phyloP scores from a whole-genome alignment of 2,888 invertebrate species.

The Agonopterix heracliana region DNA sequence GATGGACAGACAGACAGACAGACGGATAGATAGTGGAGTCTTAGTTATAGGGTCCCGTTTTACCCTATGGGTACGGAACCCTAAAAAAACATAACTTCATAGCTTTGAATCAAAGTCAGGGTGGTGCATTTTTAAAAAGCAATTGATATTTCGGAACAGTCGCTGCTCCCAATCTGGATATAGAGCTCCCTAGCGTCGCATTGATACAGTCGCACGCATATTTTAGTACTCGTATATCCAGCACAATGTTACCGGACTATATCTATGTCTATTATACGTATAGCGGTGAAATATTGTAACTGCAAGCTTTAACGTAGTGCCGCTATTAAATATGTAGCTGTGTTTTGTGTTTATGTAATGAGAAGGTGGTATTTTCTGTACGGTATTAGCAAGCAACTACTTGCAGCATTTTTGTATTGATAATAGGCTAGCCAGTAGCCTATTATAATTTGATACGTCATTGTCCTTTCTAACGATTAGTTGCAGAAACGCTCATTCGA shows the following conservation, averaged over 20 bases:
- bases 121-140: conserved; percentile 33
- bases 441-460: no score
- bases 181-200: conserved; percentile 33
- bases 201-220: conserved; percentile 32
- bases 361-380: no score
- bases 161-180: conserved; percentile 30
- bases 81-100: no score
- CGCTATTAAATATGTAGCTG: conserved; percentile 1
- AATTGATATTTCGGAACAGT: conserved; percentile 34
- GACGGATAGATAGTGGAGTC: no score
- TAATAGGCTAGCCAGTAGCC: no score
- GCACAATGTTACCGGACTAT: not conserved
- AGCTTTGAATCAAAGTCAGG: not conserved
- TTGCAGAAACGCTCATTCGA: no score
- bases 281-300: conserved; percentile 26
- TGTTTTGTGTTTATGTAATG: not conserved
- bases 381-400: no score
- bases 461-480: no score
- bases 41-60: no score
- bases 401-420: no score
- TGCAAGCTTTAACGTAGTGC: conserved; percentile 14
- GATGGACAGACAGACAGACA: no score
- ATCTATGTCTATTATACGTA: conserved; percentile 5
- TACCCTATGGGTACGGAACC: no score
- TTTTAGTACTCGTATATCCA: conserved; percentile 27